Evolutionary conservation across 64 coral and sea anemone genomes (phyloP), one percentile per base, ranked within the genome.

Genomic region (Montipora capricornis): DNA sequence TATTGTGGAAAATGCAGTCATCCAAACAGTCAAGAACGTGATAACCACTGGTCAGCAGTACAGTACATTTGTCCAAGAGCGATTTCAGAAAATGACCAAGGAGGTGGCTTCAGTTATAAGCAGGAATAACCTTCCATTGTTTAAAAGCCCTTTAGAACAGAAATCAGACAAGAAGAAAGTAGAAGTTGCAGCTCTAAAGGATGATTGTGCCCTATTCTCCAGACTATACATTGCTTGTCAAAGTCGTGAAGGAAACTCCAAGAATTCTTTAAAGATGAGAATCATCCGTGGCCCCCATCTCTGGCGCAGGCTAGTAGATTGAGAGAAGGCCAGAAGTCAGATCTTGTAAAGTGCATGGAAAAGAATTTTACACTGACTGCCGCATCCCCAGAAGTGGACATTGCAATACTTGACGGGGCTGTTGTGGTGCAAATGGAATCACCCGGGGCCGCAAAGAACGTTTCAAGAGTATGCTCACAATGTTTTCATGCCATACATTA

Each of bases 381-480:
- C 47, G 69, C 60, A 53, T 20, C 69, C 15, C 85, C 85, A 74
- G 13, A 47, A 26, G 64, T 88, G 9, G 85, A 75, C 50, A 48
- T 45, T 16, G 75, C 20, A 88, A 75, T 88, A 49, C 14, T 75
- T 49, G 68, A 88, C 73, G 85, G 85, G 29, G 85, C 68, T 73
- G 85, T 88, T 52, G 29, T 88, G 17, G 71, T 88, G 7, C 85
- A 88, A 64, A 88, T 75, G 46, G 11, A 26, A 26, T 26, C 26
- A 26, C 26, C 26, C 26, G 26, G 26, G 26, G 26, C 26, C 26
- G 26, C 26, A 26, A 26, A 26, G 26, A 26, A 26, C 26, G 12
- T 88, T 75, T 20, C 85, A 88, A 22, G 85, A 75, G 20, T 88
- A 88, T 74, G 85, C 68, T 5, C 68, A 88, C 85, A 70, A 75